phyloP scores from a whole-genome alignment of 2,888 invertebrate species.

The Toxonevra muliebris region DNA sequence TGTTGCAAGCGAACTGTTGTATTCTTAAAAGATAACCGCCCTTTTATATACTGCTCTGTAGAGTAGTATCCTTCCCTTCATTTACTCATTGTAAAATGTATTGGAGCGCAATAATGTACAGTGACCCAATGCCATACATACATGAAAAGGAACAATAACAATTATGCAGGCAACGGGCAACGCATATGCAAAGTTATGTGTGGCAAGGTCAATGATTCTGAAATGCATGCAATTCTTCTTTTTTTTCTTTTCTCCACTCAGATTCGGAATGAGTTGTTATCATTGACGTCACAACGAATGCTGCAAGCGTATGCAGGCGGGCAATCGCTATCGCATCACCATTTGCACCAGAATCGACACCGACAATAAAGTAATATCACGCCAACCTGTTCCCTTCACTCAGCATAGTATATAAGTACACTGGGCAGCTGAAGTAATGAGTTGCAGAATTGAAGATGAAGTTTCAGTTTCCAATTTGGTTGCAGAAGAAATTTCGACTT shows the following conservation, averaged over 20 bases:
- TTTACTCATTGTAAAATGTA: too few species aligned
- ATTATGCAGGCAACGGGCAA: slow-evolving; percentile 29
- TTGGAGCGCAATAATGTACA: slow-evolving; percentile 2
- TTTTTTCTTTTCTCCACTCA: too few species aligned
- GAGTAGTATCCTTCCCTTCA: background rate
- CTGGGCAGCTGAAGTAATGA: too few species aligned
- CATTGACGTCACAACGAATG: background rate
- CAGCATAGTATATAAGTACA: too few species aligned
- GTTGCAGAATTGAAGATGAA: too few species aligned
- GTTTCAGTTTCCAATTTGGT: too few species aligned
- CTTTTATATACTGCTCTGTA: slow-evolving; percentile 41
- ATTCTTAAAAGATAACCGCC: slow-evolving; percentile 34
- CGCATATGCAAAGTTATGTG: background rate
- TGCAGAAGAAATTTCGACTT: too few species aligned
- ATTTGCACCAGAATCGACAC: slow-evolving; percentile 15
- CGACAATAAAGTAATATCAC: background rate
- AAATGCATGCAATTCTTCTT: background rate
- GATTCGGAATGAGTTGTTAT: background rate
- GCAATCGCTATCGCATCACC: slow-evolving; percentile 21
- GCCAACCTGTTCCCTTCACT: too few species aligned
- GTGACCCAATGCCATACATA: slow-evolving; percentile 51
- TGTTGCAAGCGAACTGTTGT: slow-evolving; percentile 46
- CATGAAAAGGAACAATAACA: slow-evolving; percentile 35
- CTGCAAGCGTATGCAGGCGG: background rate
- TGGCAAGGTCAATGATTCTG: slow-evolving; percentile 22